Evolutionary conservation across 2,888 invertebrate species (phyloP), one percentile per base, ranked within the genome.

Genomic region (Rotaria socialis): DNA sequence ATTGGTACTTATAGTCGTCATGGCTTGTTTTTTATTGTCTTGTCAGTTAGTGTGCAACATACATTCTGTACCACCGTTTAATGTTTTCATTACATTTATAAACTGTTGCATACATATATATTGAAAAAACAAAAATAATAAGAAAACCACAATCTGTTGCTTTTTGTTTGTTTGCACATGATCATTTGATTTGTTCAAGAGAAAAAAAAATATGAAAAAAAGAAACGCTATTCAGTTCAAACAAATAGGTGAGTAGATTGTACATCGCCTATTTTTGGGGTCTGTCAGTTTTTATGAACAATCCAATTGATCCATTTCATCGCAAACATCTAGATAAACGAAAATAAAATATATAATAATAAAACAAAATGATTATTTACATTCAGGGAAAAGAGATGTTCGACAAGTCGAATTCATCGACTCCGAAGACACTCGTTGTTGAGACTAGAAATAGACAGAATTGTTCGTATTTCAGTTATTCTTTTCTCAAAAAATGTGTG

Each of bases 241-340:
- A 35, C 16, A 35, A 35, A 67, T 41, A 67, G 67, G 35, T 35
- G 67, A 67, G 67, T 14, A 19, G 35, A 19, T 27, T 67, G 35
- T 16, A 67, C 35, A 35, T 67, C 35, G 5, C 6, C 67, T 67
- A 67, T 35, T 67, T 16, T 67, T 27, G 11, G 6, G 0, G 16
- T 56, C 6, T 7, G 8, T 24, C 24, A 8, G 24, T 56, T 56
- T 7, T 67, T 67, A 67, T 67, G 67, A 67, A 67, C 67, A 67
- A 67, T 67, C 67, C 5, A 67, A 35, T 67, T 67, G 67, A 67
- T 67, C 67, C 67, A 67, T 67, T 67, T 67, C 67, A 41, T 67
- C 67, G 16, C 67, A 67, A 35, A 19, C 35, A 67, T 35, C 67
- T 67, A 67, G 35, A 67, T 0, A 55, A 22, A 27, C 3, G 35